Evolutionary conservation across 2,888 invertebrate genomes (phyloP).

Genomic region (Phortica magna): DNA sequence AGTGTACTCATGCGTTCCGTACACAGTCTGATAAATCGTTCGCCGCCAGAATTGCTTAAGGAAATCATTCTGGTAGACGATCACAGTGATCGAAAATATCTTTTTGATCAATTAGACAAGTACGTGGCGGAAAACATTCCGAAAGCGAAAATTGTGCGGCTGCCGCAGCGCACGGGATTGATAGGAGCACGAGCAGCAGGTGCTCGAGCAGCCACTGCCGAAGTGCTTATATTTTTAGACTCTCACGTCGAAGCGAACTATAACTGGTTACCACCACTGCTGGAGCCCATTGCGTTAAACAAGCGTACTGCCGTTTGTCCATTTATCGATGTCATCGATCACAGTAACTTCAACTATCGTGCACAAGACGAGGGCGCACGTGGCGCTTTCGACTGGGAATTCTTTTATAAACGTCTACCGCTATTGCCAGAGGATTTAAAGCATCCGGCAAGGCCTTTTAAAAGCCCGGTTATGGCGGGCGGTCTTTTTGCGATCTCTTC

Average conservation of each 20-base stretch:
- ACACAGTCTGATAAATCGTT: slow-evolving; percentile 89
- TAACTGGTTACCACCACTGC: slow-evolving; percentile 94
- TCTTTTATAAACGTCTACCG: slow-evolving; percentile 96
- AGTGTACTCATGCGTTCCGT: slow-evolving; percentile 90
- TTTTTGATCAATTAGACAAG: slow-evolving; percentile 85
- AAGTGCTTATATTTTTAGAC: slow-evolving; percentile 92
- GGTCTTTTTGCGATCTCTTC: slow-evolving; percentile 96
- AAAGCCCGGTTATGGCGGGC: slow-evolving; percentile 98
- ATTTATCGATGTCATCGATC: slow-evolving; percentile 96
- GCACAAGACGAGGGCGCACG: slow-evolving; percentile 96
- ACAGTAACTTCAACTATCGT: slow-evolving; percentile 93
- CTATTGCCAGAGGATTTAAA: slow-evolving; percentile 78
- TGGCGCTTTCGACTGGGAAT: slow-evolving; percentile 98
- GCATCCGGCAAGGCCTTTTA: slow-evolving; percentile 75
- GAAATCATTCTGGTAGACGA: slow-evolving; percentile 94
- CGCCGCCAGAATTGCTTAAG: slow-evolving; percentile 90
- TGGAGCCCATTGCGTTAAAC: slow-evolving; percentile 93
- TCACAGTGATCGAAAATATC: slow-evolving; percentile 87
- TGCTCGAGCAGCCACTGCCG: slow-evolving; percentile 86
- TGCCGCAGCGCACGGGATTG: slow-evolving; percentile 87
- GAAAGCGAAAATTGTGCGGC: slow-evolving; percentile 87
- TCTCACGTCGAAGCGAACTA: slow-evolving; percentile 95
- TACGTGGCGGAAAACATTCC: slow-evolving; percentile 86
- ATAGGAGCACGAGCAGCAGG: slow-evolving; percentile 93
- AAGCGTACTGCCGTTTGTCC: slow-evolving; percentile 95